These are phyloP conservation scores for Athene cunicularia DNA, from an alignment of 2,113 vertebrate species.

Conservation along the genomic window DNA sequence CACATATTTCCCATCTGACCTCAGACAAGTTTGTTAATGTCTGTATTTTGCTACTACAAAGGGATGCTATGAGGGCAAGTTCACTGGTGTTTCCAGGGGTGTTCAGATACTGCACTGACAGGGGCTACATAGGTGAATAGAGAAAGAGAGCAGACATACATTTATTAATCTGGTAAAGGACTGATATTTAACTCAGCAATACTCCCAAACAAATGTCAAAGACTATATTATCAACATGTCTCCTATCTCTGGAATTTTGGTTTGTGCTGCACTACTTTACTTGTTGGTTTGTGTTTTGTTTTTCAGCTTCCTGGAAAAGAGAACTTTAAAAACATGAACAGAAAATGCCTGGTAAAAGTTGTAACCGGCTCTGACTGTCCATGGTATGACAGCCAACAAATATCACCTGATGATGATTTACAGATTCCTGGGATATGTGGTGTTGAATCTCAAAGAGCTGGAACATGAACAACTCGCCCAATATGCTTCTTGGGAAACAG, in stretches of 20 bases:
- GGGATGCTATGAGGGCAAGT: neutral
- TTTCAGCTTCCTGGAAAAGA: conserved; percentile 16
- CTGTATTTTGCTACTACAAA: neutral
- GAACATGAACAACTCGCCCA: conserved; percentile 2
- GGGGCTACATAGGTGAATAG: neutral
- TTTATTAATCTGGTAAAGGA: neutral
- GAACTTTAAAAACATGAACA: neutral
- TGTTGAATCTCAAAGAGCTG: conserved; percentile 35
- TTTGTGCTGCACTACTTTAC: neutral
- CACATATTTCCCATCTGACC: neutral
- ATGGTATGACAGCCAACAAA: neutral
- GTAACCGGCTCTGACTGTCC: neutral
- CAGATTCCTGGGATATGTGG: conserved; percentile 29
- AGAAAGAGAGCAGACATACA: neutral
- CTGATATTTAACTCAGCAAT: conserved; percentile 5
- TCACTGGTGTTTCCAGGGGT: neutral
- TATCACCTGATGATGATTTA: conserved; percentile 54
- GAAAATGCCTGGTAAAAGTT: neutral
- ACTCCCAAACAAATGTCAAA: conserved; percentile 25
- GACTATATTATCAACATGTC: neutral
- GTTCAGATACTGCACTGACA: neutral
- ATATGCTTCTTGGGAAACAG: neutral
- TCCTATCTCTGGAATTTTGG: conserved; percentile 54
- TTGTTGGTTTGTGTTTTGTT: conserved; percentile 26
- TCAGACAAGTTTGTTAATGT: neutral